Conservation (phyloP, 1,140 invertebrate species). For the Littorina saxatilis region DNA sequence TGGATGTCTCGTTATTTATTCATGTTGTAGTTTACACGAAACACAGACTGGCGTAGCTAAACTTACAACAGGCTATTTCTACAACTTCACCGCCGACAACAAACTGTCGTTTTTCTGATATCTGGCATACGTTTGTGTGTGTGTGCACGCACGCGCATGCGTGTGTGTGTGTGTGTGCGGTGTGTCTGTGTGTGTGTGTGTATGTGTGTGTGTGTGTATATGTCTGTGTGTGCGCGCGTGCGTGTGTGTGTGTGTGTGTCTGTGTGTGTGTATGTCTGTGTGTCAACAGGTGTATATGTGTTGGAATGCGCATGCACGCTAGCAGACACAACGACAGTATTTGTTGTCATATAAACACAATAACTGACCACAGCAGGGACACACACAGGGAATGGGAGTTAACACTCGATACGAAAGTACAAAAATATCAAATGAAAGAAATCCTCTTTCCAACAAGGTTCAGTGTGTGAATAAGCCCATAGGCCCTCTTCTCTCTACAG, state of each 20-base stretch:
- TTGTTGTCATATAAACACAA: too few species aligned
- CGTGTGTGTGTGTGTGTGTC: constrained; percentile 7
- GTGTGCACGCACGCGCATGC: neutral
- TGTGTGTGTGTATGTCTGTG: neutral
- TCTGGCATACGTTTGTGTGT: neutral
- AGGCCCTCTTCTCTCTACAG: too few species aligned
- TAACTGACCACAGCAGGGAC: too few species aligned
- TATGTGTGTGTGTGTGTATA: neutral
- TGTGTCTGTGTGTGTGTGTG: neutral
- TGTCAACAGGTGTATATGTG: neutral
- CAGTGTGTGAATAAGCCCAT: too few species aligned
- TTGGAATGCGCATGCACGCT: neutral
- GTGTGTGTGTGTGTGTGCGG: neutral
- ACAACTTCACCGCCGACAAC: too few species aligned
- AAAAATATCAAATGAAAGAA: too few species aligned
- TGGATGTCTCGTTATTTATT: too few species aligned
- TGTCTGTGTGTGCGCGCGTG: neutral
- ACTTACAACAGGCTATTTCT: too few species aligned
- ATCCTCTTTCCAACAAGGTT: too few species aligned
- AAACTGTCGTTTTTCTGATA: too few species aligned
- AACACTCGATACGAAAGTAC: neutral
- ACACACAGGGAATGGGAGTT: neutral
- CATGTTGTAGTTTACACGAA: too few species aligned
- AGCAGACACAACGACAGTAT: neutral
- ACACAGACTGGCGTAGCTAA: too few species aligned